These are phyloP conservation scores for Zosterops pallidus DNA, from an alignment of 2,113 vertebrate species.

Conservation along the genomic window DNA sequence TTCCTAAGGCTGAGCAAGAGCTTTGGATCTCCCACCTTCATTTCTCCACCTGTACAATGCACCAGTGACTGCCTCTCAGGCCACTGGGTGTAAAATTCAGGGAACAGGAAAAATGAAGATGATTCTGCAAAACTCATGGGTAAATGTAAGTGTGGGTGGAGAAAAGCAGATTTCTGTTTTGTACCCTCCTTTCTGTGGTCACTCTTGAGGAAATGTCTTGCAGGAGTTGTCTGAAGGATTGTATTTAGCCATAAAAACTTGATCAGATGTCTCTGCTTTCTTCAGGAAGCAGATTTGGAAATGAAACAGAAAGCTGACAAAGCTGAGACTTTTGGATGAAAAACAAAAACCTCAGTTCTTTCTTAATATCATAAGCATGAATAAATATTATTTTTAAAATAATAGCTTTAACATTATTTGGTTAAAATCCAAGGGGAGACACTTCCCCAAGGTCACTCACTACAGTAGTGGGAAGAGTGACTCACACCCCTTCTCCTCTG, in stretches of 20 bases:
- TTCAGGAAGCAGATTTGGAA: background rate
- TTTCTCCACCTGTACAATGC: background rate
- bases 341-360: background rate
- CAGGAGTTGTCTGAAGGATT: background rate
- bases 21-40: background rate
- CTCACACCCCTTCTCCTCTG: background rate
- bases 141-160: background rate
- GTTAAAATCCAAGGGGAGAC: background rate
- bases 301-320: background rate
- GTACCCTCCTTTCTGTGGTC: background rate
- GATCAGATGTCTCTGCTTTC: background rate
- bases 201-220: background rate
- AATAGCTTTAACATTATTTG: background rate
- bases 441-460: background rate
- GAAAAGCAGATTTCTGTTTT: background rate
- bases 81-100: background rate
- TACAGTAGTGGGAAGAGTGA: background rate
- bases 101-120: background rate
- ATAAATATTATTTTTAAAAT: background rate
- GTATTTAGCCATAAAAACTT: background rate
- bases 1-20: background rate
- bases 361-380: background rate
- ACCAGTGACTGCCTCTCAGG: accelerated
- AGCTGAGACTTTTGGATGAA: background rate
- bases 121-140: background rate